phyloP scores from a whole-genome alignment of 2,113 vertebrate species.

The Eclectus roratus region DNA sequence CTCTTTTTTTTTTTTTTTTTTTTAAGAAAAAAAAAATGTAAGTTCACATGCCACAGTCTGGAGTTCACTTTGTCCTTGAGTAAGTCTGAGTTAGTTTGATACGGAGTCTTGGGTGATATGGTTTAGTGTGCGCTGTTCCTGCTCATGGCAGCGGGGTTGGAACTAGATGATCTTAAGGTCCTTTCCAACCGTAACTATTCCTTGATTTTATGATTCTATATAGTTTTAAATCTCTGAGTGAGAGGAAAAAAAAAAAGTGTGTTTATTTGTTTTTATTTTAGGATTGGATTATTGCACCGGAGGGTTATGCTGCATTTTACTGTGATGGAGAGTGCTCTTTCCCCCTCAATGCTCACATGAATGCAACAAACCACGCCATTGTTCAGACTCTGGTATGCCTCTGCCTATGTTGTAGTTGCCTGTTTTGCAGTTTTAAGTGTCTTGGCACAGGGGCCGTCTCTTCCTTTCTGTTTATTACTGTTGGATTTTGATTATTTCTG shows the following conservation, averaged over 20 bases:
- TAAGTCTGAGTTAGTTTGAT: neutral
- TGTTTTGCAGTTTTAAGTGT: neutral
- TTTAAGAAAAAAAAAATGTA: neutral
- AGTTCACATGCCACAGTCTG: neutral
- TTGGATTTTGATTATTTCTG: neutral
- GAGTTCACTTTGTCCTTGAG: neutral
- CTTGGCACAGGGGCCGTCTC: neutral
- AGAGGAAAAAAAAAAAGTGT: neutral
- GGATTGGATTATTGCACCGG: constrained; percentile 99
- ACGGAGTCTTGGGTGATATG: neutral
- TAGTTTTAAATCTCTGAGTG: neutral
- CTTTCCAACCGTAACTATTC: neutral
- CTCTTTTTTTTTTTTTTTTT: neutral
- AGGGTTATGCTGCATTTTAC: constrained; percentile 97
- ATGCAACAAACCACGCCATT: constrained; percentile 97
- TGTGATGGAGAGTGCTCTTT: constrained; percentile 98
- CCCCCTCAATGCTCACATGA: constrained; percentile 98
- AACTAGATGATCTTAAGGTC: neutral
- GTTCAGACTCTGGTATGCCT: constrained; percentile 94
- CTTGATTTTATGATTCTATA: neutral
- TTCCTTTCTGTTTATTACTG: neutral
- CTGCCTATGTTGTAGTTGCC: neutral
- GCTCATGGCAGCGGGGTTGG: neutral
- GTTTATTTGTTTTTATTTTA: constrained; percentile 54
- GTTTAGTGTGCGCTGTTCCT: neutral